Evolutionary conservation across 2,113 vertebrate species (phyloP).

Genomic region (Festucalex cinctus): DNA sequence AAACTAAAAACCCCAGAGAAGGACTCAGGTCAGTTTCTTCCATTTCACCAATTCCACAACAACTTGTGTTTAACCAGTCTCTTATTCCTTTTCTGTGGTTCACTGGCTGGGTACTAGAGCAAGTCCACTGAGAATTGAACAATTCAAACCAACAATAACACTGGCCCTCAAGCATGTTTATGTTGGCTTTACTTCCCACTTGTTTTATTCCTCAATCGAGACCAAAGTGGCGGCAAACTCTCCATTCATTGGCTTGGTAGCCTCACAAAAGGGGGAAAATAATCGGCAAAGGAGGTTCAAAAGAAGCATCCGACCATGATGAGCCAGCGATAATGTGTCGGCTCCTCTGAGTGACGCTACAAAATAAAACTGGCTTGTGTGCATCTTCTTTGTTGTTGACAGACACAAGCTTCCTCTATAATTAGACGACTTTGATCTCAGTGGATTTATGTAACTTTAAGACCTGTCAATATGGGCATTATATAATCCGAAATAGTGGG

Average conservation of each 20-base stretch:
- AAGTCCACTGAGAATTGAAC: slow-evolving; percentile 30
- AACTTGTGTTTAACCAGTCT: slow-evolving; percentile 6
- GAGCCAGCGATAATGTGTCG: slow-evolving; percentile 21
- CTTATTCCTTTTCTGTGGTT: slow-evolving; percentile 19
- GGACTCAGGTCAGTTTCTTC: slow-evolving; percentile 23
- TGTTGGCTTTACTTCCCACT: slow-evolving; percentile 38
- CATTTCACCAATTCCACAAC: slow-evolving; percentile 27
- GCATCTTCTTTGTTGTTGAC: slow-evolving; percentile 34
- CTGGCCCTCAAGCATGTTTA: slow-evolving; percentile 40
- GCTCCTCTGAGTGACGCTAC: slow-evolving; percentile 30
- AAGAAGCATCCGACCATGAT: slow-evolving; percentile 38
- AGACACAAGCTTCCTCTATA: slow-evolving; percentile 29
- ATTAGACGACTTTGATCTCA: slow-evolving; percentile 29
- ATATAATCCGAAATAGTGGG: neutral
- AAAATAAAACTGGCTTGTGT: slow-evolving; percentile 28
- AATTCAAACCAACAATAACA: slow-evolving; percentile 52
- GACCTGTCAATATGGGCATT: neutral
- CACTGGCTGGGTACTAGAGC: slow-evolving; percentile 20
- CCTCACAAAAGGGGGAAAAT: slow-evolving; percentile 13
- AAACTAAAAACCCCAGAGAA: slow-evolving; percentile 22
- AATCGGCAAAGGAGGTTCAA: slow-evolving; percentile 28
- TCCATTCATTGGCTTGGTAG: slow-evolving; percentile 1
- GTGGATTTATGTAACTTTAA: slow-evolving; percentile 30
- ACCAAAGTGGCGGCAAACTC: slow-evolving; percentile 29
- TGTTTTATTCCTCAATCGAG: slow-evolving; percentile 17